Evolutionary conservation across 1,140 invertebrate genomes (phyloP), one percentile per base, ranked within the genome.

Genomic region (Tenebrio molitor): DNA sequence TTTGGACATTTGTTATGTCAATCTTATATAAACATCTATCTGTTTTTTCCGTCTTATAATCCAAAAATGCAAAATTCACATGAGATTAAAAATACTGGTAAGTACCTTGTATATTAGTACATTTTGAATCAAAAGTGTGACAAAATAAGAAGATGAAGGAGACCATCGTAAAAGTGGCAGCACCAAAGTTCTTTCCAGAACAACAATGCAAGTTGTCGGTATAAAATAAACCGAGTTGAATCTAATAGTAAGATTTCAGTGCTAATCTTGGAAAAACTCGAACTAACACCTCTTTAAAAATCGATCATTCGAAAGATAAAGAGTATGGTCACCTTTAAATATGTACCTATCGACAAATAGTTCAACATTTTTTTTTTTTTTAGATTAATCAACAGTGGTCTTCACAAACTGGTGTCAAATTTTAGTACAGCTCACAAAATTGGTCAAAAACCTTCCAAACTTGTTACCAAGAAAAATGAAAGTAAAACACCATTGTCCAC

Each of bases 41-140:
- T 12, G 12, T 58, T 29, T 58, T 29, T 58, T 58, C 21, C 16
- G 29, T 33, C 4, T 41, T 8, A 41, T 5, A 41, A 29, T 29
- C 2, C 21, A 5, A 58, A 29, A 58, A 58, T 58, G 50, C 21
- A 6, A 58, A 58, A 58, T 58, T 58, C 23, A 58, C n/a, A 14
- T 58, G 50, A 58, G 2, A 14, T n/a, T 25, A 58, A 14, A n/a
- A 25, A 14, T 10, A 58, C 4, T 58, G 23, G 50, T 58, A 46
- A 34, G 50, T 29, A 14, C 14, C 12, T 14, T 14, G 29, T 5
- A n/a, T 14, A 58, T 12, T 39, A 7, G 7, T n/a, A 39, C 36
- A 12, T 39, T 39, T 39, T 12, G 2, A 39, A 7, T 39, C 12
- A 7, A 39, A 12, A 29, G 25, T 29, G n/a, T 14, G 7, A 8